Conservation (phyloP, 2,888 invertebrate species). For the Calameuta idolon region DNA sequence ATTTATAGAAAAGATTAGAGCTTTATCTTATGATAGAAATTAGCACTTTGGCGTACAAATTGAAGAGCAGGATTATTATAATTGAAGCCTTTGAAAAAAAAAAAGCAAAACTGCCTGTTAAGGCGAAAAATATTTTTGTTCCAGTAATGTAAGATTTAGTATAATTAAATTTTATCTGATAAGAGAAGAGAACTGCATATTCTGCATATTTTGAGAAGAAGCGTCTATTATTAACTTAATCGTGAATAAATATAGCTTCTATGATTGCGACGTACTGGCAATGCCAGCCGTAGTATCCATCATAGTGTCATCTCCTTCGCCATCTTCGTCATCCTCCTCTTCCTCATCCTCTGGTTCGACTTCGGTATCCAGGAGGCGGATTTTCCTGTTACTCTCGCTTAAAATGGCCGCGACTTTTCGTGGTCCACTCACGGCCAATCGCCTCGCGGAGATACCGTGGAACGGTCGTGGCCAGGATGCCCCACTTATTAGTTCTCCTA, state of each 20-base stretch:
- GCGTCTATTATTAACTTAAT: not conserved
- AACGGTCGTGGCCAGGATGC: constrained; percentile 54
- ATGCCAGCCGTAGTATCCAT: constrained; percentile 40
- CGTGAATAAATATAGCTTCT: not conserved
- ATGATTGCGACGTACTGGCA: constrained; percentile 26
- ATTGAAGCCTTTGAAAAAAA: not conserved
- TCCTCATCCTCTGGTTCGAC: constrained; percentile 93
- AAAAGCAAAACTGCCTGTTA: not conserved
- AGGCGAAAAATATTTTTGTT: not conserved
- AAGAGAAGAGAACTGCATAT: not conserved
- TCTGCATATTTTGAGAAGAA: not conserved
- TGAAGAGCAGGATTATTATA: not conserved
- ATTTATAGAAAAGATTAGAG: not conserved
- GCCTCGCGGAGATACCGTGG: constrained; percentile 64
- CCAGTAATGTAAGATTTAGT: not conserved
- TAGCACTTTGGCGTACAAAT: not conserved
- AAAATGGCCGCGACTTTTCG: constrained; percentile 87
- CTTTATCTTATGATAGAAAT: not conserved
- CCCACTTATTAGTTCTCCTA: constrained; percentile 50
- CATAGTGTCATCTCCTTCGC: constrained; percentile 44
- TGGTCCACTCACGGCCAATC: constrained; percentile 87
- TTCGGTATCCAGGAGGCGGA: constrained; percentile 92
- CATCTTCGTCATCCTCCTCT: constrained; percentile 68
- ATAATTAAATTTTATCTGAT: not conserved
- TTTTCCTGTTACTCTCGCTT: constrained; percentile 82